These are phyloP conservation scores for Pogonognathellus flavescens DNA, from an alignment of 1,140 invertebrate species.

Conservation along the genomic window DNA sequence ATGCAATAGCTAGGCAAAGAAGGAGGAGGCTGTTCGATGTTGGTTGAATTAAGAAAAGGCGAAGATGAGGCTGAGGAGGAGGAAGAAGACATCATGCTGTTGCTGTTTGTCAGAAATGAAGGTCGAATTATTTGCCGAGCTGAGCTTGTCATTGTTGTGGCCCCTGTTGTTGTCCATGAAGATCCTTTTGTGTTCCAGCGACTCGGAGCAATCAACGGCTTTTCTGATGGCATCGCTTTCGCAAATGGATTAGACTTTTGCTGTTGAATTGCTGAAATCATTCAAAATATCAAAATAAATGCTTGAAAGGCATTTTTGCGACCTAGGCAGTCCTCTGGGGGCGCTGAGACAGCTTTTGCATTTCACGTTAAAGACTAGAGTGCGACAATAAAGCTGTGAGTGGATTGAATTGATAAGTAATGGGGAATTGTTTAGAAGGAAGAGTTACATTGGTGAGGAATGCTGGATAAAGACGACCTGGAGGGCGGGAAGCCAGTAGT, in stretches of 20 bases:
- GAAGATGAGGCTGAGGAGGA: neutral
- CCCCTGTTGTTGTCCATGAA: neutral
- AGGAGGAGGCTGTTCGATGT: neutral
- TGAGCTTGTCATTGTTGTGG: neutral
- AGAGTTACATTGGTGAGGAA: constrained; percentile 6
- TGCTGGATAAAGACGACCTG: constrained; percentile 27
- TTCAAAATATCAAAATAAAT: neutral
- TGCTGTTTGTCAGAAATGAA: constrained; percentile 10
- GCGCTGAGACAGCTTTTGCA: neutral
- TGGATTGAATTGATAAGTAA: neutral
- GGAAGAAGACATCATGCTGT: constrained; percentile 17
- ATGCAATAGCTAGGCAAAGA: neutral
- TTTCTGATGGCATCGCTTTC: constrained; percentile 5
- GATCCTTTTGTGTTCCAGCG: neutral
- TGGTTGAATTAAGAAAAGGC: constrained; percentile 27
- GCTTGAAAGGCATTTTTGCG: neutral
- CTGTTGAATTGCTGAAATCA: neutral
- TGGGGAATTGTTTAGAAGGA: neutral
- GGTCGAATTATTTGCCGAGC: neutral
- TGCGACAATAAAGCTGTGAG: no score
- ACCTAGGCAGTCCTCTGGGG: neutral
- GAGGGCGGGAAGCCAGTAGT: constrained; percentile 21
- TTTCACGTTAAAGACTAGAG: neutral
- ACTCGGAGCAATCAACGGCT: constrained; percentile 10
- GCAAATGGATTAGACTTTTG: constrained; percentile 14